A percentile compares a stretch with the other conserved stretches of the same genome.
Conservation (phyloP, 2,888 invertebrate species). For the Apamea anceps region DNA sequence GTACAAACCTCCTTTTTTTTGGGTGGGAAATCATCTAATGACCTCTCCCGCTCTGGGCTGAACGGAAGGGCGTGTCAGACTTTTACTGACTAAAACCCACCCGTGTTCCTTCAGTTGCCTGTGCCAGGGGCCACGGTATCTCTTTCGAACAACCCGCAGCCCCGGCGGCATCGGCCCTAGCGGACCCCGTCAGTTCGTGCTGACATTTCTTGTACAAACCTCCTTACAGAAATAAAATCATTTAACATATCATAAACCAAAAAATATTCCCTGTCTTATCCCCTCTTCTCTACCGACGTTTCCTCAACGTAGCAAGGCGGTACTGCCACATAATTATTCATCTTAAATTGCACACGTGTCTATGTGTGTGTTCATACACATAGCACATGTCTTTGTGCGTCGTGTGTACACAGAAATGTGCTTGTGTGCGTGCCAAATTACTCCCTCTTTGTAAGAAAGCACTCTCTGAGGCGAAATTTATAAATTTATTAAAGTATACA, state of each 20-base stretch:
- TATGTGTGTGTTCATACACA: conserved; percentile 77
- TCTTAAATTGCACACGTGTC: conserved; percentile 89
- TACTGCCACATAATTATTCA: conserved; percentile 90
- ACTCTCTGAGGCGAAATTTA: conserved; percentile 83
- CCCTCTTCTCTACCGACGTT: conserved; percentile 69
- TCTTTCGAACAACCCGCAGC: too few relatives aligned
- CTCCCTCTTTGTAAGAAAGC: conserved; percentile 84
- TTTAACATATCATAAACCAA: not conserved
- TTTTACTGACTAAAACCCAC: too few relatives aligned
- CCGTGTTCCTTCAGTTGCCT: too few relatives aligned
- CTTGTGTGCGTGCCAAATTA: conserved; percentile 80
- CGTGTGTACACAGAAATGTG: conserved; percentile 41
- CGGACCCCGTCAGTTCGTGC: too few relatives aligned
- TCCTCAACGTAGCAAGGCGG: conserved; percentile 84
- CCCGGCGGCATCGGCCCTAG: too few relatives aligned
- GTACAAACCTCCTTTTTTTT: too few relatives aligned
- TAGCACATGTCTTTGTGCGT: conserved; percentile 66
- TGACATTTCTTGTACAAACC: too few relatives aligned
- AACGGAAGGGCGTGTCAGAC: too few relatives aligned
- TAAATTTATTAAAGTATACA: conserved; percentile 86
- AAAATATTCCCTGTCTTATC: conserved; percentile 67
- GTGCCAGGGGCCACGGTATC: too few relatives aligned
- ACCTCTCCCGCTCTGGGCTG: too few relatives aligned
- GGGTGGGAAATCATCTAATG: too few relatives aligned
- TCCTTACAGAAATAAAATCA: too few relatives aligned